Evolutionary conservation across 2,113 vertebrate genomes (phyloP).

Genomic region (Eleginops maclovinus): DNA sequence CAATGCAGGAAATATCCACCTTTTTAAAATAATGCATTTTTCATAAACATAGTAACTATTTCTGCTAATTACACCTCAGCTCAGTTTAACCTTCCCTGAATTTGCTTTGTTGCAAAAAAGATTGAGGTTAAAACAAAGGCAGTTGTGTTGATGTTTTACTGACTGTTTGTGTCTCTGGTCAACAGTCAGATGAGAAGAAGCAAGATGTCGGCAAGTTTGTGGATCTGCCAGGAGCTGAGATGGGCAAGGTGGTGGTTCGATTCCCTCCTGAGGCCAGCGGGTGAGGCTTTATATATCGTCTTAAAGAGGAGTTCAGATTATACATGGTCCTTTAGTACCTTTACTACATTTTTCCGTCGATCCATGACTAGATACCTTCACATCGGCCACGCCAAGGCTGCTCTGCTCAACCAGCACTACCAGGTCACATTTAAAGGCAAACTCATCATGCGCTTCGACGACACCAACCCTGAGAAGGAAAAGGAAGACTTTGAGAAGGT

Average conservation of each 20-base stretch:
- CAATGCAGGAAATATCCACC: too few relatives aligned
- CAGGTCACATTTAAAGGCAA: constrained; percentile 98
- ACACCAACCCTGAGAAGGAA: constrained; percentile 99
- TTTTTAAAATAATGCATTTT: too few relatives aligned
- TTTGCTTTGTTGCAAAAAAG: not conserved
- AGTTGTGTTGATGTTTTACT: not conserved
- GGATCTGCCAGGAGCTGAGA: constrained; percentile 95
- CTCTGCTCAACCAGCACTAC: constrained; percentile 98
- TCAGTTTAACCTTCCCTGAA: not conserved
- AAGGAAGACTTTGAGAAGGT: constrained; percentile 99
- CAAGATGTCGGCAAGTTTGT: constrained; percentile 95
- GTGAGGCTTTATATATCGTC: constrained; percentile 70
- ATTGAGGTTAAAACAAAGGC: not conserved
- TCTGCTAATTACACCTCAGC: too few relatives aligned
- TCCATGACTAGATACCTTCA: constrained; percentile 90
- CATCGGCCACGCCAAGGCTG: constrained; percentile 98
- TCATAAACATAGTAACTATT: too few relatives aligned
- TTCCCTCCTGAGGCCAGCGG: constrained; percentile 99
- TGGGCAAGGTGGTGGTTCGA: constrained; percentile 97
- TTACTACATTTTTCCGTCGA: not conserved
- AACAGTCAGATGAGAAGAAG: constrained; percentile 93
- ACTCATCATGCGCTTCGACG: constrained; percentile 99
- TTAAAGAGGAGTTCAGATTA: not conserved
- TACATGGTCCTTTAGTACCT: not conserved
- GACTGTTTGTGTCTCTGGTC: constrained; percentile 14